Evolutionary conservation across 2,888 invertebrate genomes (phyloP).

Genomic region (Ashinkailepas kermadecensis): DNA sequence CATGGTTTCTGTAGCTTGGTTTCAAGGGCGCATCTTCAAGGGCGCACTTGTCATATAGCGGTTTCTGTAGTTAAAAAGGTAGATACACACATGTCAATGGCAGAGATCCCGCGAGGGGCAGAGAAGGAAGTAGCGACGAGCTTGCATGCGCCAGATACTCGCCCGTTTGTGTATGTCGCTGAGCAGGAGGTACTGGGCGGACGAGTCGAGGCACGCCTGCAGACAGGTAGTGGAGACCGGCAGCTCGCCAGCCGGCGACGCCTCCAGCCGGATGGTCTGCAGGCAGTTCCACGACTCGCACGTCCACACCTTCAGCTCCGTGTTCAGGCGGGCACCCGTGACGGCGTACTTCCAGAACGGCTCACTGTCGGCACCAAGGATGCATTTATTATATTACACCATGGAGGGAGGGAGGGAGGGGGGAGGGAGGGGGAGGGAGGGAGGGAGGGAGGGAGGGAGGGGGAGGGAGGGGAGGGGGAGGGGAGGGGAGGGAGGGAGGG

Average conservation of each 20-base stretch:
- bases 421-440: not conserved
- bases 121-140: too few species aligned
- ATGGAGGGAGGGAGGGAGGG: not conserved
- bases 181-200: constrained; percentile 75
- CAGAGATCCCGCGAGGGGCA: too few species aligned
- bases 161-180: constrained; percentile 77
- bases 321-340: constrained; percentile 82
- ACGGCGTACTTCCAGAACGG: constrained; percentile 94
- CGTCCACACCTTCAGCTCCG: constrained; percentile 85
- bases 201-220: constrained; percentile 73
- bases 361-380: constrained; percentile 43
- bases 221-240: constrained; percentile 39
- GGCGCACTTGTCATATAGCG: too few species aligned
- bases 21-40: too few species aligned
- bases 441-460: too few species aligned
- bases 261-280: constrained; percentile 69
- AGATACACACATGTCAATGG: too few species aligned
- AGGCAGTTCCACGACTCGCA: constrained; percentile 91
- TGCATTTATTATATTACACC: too few species aligned
- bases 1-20: too few species aligned
- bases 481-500: too few species aligned
- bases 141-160: constrained; percentile 29
- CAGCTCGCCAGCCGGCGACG: constrained; percentile 36
- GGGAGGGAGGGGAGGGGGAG: too few species aligned
- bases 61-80: too few species aligned